Evolutionary conservation across 2,888 invertebrate genomes (phyloP).

Genomic region (Aspidiotus destructor): DNA sequence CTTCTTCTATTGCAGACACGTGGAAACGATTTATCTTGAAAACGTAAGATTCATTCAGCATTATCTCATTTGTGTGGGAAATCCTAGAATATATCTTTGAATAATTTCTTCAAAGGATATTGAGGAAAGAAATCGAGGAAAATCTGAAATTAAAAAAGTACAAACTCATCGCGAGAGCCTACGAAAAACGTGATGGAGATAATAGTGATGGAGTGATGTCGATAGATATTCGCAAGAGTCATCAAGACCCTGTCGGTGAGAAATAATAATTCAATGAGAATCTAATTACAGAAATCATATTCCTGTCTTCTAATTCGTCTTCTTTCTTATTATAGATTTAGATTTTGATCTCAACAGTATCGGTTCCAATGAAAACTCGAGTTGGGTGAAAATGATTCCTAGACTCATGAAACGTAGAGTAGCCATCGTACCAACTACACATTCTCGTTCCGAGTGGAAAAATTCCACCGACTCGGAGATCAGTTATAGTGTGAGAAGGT

Average conservation of each 20-base stretch:
- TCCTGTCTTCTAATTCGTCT: background rate
- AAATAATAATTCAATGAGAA: background rate
- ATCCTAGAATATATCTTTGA: background rate
- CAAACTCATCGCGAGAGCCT: constrained; percentile 83
- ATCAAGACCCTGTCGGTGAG: constrained; percentile 75
- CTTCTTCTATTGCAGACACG: constrained; percentile 61
- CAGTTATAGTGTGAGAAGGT: constrained; percentile 40
- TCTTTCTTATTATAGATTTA: constrained; percentile 46
- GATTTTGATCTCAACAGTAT: constrained; percentile 63
- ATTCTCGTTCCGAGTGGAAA: constrained; percentile 49
- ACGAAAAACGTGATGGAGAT: constrained; percentile 69
- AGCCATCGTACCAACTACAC: constrained; percentile 56
- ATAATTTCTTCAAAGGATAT: constrained; percentile 49
- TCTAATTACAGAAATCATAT: background rate
- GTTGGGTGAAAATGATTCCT: constrained; percentile 84
- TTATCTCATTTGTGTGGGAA: background rate
- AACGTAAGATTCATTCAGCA: too few species aligned
- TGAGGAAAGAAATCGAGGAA: constrained; percentile 57
- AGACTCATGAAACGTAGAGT: constrained; percentile 74
- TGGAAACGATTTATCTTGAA: constrained; percentile 56
- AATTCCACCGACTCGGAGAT: constrained; percentile 52
- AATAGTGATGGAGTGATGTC: constrained; percentile 73
- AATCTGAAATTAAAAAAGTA: constrained; percentile 72
- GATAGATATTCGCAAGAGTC: constrained; percentile 73
- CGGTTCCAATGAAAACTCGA: constrained; percentile 71